Evolutionary conservation across 2,888 invertebrate genomes (phyloP).

Genomic region (Lissonota sp.): DNA sequence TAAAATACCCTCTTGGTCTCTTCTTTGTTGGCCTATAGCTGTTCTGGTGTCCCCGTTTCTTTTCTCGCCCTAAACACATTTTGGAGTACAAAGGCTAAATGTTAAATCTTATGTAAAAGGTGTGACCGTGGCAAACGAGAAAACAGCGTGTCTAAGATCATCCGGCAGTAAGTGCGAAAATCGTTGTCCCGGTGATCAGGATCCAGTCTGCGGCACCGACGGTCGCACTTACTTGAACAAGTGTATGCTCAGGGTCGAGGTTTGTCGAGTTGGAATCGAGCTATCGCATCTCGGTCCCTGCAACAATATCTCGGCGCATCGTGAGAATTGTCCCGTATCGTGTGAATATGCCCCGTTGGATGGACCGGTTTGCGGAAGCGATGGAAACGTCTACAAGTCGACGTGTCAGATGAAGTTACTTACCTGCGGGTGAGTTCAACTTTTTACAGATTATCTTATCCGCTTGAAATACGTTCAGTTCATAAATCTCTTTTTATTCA

Average conservation of each 20-base stretch:
- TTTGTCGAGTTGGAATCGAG: conserved; percentile 86
- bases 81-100: not conserved
- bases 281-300: conserved; percentile 88
- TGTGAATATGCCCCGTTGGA: conserved; percentile 94
- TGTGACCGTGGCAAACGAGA: conserved; percentile 80
- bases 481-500: too few relatives aligned
- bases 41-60: not conserved
- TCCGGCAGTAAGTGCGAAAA: conserved; percentile 86
- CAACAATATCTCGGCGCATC: conserved; percentile 90
- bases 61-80: not conserved
- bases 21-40: too few relatives aligned
- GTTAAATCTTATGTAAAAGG: conserved; percentile 72
- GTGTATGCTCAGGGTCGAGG: conserved; percentile 85
- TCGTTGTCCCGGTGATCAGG: conserved; percentile 92
- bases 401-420: conserved; percentile 96
- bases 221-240: conserved; percentile 94
- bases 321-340: conserved; percentile 95
- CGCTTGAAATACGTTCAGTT: not conserved
- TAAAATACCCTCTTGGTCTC: too few relatives aligned
- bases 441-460: conserved; percentile 1
- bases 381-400: conserved; percentile 96
- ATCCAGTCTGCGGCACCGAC: conserved; percentile 95
- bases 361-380: conserved; percentile 96
- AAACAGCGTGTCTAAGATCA: conserved; percentile 84
- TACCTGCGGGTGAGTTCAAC: conserved; percentile 90